Percentiles rank a stretch among this genome's conserved stretches.
Conservation (phyloP, 2,113 vertebrate genomes). For the Microtus pennsylvanicus region DNA sequence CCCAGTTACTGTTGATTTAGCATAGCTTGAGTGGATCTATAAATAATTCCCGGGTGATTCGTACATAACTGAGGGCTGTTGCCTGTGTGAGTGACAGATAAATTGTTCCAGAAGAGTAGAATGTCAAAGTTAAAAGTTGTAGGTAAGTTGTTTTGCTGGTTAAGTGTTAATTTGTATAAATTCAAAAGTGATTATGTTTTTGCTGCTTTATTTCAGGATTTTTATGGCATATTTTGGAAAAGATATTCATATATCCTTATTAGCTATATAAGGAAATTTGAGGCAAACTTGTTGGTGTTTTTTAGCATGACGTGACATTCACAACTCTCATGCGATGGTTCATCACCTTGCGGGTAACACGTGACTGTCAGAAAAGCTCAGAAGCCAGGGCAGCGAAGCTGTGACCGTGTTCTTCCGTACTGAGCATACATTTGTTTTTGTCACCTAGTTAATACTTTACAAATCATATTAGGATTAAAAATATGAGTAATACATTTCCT, state of each 20-base stretch:
- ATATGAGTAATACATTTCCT: conserved; percentile 24
- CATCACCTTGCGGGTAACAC: background rate
- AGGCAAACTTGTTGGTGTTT: background rate
- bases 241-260: background rate
- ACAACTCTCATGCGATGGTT: background rate
- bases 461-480: conserved; percentile 13
- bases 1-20: background rate
- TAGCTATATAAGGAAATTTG: background rate
- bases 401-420: background rate
- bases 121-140: conserved; percentile 8
- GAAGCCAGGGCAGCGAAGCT: background rate
- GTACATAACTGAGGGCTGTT: background rate
- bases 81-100: background rate
- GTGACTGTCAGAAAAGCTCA: background rate
- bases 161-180: conserved; percentile 25
- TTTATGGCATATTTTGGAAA: conserved; percentile 27
- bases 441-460: conserved; percentile 5
- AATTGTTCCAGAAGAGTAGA: background rate
- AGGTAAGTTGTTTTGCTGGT: conserved; percentile 46
- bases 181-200: background rate
- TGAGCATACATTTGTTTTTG: background rate
- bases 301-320: background rate
- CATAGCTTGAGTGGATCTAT: background rate
- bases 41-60: background rate
- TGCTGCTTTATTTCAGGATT: background rate